Base-by-base conservation (phyloP, 2,888 invertebrate species). In the Balanococcus diminutus region DNA sequence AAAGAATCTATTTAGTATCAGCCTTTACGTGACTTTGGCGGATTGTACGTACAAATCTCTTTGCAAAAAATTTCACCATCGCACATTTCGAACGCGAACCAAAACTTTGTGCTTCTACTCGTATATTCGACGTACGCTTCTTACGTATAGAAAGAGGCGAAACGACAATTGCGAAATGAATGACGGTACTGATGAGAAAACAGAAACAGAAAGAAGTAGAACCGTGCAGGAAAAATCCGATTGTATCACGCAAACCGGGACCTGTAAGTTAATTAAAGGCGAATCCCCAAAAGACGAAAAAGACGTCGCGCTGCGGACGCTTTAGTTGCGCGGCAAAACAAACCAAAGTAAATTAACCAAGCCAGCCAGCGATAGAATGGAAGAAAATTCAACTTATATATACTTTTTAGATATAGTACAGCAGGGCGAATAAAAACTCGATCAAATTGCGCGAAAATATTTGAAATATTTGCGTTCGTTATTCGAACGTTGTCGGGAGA, bases 371-470 rank as follows among this genome's bases (percentile, higher is more conserved):
- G 28, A 25, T 67, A 25, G 25, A 61, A 51, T n/a, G n/a, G 6
- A 5, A 51, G 51, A n/a, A 51, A 51, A 51, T 51, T n/a, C n/a
- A 14, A 51, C 51, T 51, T 51, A 51, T 51, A 51, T 16, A n/a
- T n/a, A n/a, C n/a, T n/a, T n/a, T 51, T 16, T 51, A 51, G 16
- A n/a, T 51, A 51, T 14, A 5, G n/a, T 51, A 51, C 51, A n/a
- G 42, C 42, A 14, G 42, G 56, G 11, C 56, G 56, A 56, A 22
- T 56, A 31, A 72, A 72, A 72, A 72, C 31, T 72, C 14, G 32
- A 79, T 79, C 32, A 79, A 79, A 79, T 79, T 36, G 75, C 32
- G 75, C 75, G 75, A 79, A 79, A 79, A 79, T 79, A 79, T 79
- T 32, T 36, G 75, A 79, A 79, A 79, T 79, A 79, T 79, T 79